Evolutionary conservation across 2,888 invertebrate genomes (phyloP).

Genomic region (Drosophila bunnanda): DNA sequence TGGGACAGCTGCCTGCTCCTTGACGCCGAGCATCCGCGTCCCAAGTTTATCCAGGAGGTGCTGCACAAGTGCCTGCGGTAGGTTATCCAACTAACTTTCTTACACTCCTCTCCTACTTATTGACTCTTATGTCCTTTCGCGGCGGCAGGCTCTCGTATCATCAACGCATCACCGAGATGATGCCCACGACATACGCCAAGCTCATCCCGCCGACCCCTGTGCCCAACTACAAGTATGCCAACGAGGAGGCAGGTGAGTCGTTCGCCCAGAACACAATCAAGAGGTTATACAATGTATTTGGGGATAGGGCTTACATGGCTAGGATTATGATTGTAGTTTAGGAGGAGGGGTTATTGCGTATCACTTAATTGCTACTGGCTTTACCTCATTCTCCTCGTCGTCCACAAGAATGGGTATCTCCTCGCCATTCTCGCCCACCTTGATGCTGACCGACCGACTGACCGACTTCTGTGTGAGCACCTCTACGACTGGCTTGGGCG

Average conservation of each 20-base stretch:
- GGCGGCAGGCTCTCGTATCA: conserved; percentile 94
- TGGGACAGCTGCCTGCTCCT: conserved; percentile 95
- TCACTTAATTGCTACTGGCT: conserved; percentile 40
- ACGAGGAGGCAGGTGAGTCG: conserved; percentile 93
- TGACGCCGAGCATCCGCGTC: conserved; percentile 95
- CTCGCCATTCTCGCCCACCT: conserved; percentile 85
- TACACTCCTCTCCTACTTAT: not conserved
- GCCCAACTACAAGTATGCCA: conserved; percentile 95
- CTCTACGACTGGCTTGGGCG: conserved; percentile 65
- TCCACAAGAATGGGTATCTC: conserved; percentile 81
- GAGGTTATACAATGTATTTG: conserved; percentile 10
- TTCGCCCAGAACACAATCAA: not conserved
- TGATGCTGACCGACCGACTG: conserved; percentile 86
- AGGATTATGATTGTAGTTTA: conserved; percentile 22
- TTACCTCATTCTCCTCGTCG: conserved; percentile 79
- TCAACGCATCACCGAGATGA: conserved; percentile 95
- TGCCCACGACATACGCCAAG: conserved; percentile 93
- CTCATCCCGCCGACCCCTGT: conserved; percentile 94
- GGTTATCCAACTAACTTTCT: conserved; percentile 5
- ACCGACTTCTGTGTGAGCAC: conserved; percentile 85
- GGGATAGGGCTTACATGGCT: conserved; percentile 14
- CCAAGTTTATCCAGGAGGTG: conserved; percentile 97
- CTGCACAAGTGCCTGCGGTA: conserved; percentile 95
- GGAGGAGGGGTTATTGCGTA: not conserved
- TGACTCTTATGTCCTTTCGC: too few species aligned